A percentile compares a stretch with the other conserved stretches of the same genome.
These are phyloP conservation scores for Microctonus hyperodae DNA, from an alignment of 2,888 invertebrate species.

Conservation along the genomic window DNA sequence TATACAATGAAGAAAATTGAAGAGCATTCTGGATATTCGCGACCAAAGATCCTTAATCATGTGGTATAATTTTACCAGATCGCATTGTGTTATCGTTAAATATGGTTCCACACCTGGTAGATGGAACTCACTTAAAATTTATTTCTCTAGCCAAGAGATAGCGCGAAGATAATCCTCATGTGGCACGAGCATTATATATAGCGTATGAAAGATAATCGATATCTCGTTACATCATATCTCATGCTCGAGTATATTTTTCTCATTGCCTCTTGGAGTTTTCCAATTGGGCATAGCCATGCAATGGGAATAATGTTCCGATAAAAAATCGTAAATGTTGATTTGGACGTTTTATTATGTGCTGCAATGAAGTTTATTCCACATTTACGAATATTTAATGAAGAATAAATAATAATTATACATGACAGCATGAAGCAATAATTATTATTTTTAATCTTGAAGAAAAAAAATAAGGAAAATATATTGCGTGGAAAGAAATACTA, in stretches of 20 bases:
- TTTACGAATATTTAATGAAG: too few species aligned
- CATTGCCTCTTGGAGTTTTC: conserved; percentile 8
- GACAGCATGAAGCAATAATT: too few species aligned
- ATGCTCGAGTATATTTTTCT: conserved; percentile 20
- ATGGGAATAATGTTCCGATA: conserved; percentile 7
- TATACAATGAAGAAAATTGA: background rate
- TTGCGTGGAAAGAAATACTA: too few species aligned
- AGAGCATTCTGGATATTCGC: background rate
- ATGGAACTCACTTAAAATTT: conserved; percentile 21
- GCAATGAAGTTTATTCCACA: too few species aligned
- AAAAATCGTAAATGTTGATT: background rate
- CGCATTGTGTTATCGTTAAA: conserved; percentile 8
- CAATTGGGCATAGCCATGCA: conserved; percentile 10
- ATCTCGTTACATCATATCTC: conserved; percentile 36
- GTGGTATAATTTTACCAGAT: conserved; percentile 1
- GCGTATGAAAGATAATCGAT: conserved; percentile 37
- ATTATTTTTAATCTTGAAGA: too few species aligned
- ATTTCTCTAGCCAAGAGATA: conserved; percentile 18
- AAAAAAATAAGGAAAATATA: too few species aligned
- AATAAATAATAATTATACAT: too few species aligned
- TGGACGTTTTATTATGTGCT: too few species aligned
- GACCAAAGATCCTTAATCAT: background rate
- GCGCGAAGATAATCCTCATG: conserved; percentile 29
- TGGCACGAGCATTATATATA: conserved; percentile 34
- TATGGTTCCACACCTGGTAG: conserved; percentile 9